A percentile compares a stretch with the other conserved stretches of the same genome.
Evolutionary conservation across 2,797 vertebrate genomes (phyloP).

Genomic region (Xiphophorus birchmanni): DNA sequence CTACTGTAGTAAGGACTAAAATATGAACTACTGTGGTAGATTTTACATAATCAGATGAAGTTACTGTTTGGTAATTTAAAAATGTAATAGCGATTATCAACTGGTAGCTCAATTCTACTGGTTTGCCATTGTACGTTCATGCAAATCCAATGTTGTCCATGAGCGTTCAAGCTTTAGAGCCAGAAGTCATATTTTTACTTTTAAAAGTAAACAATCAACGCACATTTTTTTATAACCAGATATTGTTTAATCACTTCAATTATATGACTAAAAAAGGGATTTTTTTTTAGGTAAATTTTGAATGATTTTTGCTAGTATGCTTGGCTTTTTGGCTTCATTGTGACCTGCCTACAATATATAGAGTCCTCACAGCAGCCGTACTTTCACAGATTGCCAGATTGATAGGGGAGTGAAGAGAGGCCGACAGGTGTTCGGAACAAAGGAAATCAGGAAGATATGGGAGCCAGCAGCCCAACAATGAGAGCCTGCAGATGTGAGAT

Average conservation of each 20-base stretch:
- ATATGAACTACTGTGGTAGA: not conserved
- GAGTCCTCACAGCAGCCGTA: slow-evolving; percentile 53
- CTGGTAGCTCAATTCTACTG: not conserved
- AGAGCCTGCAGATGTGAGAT: slow-evolving; percentile 78
- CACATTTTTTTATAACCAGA: slow-evolving; percentile 14
- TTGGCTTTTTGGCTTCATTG: slow-evolving; percentile 31
- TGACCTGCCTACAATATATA: slow-evolving; percentile 50
- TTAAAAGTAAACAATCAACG: slow-evolving; percentile 25
- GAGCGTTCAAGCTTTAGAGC: not conserved
- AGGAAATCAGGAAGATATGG: slow-evolving; percentile 72
- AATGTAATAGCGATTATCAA: not conserved
- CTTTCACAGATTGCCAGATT: slow-evolving; percentile 61
- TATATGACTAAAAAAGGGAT: slow-evolving; percentile 30
- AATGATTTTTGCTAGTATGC: slow-evolving; percentile 34
- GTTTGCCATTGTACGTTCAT: not conserved
- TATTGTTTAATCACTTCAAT: slow-evolving; percentile 46
- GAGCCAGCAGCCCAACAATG: slow-evolving; percentile 71
- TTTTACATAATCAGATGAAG: not conserved
- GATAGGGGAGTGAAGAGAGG: slow-evolving; percentile 68
- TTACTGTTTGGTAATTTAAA: not conserved
- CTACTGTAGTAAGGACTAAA: not conserved
- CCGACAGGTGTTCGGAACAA: slow-evolving; percentile 77
- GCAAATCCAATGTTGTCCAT: not conserved
- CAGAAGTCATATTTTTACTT: slow-evolving; percentile 19
- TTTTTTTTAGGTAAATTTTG: slow-evolving; percentile 35